Conservation (phyloP, 2,888 invertebrate genomes). For the Drosophila melanosoma region DNA sequence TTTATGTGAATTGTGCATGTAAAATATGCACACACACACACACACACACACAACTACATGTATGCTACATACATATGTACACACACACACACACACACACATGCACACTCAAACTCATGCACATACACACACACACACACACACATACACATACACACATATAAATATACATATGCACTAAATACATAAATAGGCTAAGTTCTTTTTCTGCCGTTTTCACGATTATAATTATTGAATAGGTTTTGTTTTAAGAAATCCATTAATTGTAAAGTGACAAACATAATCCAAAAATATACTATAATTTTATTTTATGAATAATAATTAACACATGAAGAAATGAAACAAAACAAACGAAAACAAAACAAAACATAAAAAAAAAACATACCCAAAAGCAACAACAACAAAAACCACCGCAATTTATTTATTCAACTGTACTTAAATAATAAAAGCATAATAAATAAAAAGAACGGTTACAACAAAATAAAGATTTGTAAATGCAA, state of each 20-base stretch:
- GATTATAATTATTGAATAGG: conserved; percentile 47
- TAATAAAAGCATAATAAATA: conserved; percentile 21
- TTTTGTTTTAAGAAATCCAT: conserved; percentile 42
- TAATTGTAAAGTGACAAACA: conserved; percentile 45
- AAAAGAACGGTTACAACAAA: conserved; percentile 16
- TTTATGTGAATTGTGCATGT: conserved; percentile 17
- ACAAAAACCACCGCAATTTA: conserved; percentile 71
- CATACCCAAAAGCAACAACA: conserved; percentile 54
- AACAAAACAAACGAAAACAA: conserved; percentile 3
- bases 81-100: background rate
- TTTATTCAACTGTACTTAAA: conserved; percentile 71
- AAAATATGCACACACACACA: conserved; percentile 11
- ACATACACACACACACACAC: background rate
- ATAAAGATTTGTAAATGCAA: conserved; percentile 31
- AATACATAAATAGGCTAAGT: conserved; percentile 47
- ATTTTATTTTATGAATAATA: conserved; percentile 46
- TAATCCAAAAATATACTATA: conserved; percentile 57
- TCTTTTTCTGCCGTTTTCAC: conserved; percentile 55
- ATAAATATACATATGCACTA: conserved; percentile 1
- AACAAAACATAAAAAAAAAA: conserved; percentile 2
- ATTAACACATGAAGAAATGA: conserved; percentile 4
- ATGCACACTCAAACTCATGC: background rate
- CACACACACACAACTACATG: conserved; percentile 1
- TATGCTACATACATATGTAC: conserved; percentile 6
- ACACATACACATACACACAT: background rate